Conservation (phyloP, 1,140 invertebrate genomes). For the Drosophila triauraria region DNA sequence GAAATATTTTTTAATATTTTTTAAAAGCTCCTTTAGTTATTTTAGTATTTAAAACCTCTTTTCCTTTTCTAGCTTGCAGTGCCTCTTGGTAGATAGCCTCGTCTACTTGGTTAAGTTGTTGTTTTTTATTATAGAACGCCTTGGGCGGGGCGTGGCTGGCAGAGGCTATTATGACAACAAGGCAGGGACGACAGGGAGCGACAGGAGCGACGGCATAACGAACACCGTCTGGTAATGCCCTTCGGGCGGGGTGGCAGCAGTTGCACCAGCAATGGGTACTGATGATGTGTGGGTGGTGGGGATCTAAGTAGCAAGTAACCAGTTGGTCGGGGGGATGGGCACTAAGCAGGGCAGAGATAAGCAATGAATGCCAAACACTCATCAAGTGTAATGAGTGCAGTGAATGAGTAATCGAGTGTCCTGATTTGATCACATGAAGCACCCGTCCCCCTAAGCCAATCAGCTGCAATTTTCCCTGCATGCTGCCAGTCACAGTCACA, state of each 20-base stretch:
- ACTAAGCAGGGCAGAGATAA: slow-evolving; percentile 42
- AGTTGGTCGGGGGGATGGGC: slow-evolving; percentile 2
- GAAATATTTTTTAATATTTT: background rate
- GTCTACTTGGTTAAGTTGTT: slow-evolving; percentile 79
- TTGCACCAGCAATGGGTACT: no score
- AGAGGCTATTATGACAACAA: slow-evolving; percentile 68
- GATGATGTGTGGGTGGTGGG: background rate
- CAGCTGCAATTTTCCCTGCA: slow-evolving; percentile 16
- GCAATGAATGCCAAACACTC: slow-evolving; percentile 43
- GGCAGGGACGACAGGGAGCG: background rate
- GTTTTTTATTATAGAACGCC: slow-evolving; percentile 71
- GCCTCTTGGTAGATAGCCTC: slow-evolving; percentile 21
- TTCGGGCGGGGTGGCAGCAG: background rate
- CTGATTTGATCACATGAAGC: slow-evolving; percentile 31
- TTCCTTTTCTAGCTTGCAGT: background rate
- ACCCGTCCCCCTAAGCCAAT: background rate
- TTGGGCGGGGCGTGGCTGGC: slow-evolving; percentile 50
- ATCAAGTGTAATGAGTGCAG: slow-evolving; percentile 47
- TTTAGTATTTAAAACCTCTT: background rate
- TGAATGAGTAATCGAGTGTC: slow-evolving; percentile 54
- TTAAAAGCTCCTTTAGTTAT: no score
- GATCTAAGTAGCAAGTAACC: slow-evolving; percentile 8
- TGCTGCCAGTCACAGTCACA: background rate
- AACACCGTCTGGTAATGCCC: slow-evolving; percentile 36
- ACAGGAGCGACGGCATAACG: background rate